Base-by-base conservation (phyloP, 1,140 invertebrate genomes). In the Samia ricini region DNA sequence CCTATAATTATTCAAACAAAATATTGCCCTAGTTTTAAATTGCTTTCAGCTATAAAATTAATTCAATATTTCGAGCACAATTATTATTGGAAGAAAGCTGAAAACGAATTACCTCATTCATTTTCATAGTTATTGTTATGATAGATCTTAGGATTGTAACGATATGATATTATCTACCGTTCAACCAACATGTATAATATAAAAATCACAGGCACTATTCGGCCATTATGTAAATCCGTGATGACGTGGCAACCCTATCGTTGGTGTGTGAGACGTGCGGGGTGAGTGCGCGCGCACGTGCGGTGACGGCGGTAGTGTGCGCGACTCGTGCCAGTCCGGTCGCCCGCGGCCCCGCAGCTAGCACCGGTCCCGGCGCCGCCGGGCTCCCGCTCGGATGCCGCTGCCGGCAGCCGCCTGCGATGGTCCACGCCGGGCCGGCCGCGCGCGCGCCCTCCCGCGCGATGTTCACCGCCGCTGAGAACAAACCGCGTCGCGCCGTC, bases 381-480 rank as follows among this genome's bases (percentile, higher is more conserved):
- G 81, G 71, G 82, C 79, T 74, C 68, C 77, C 76, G 79, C 77
- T 83, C 83, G 81, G 81, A 85, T 83, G 85, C 80, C 85, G 83
- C 79, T 83, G 80, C 85, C 85, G 87, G 88, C 79, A 82, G 79
- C 84, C 86, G 84, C 82, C 77, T 90, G 88, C 89, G 76, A 90
- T 90, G 88, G 84, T 89, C 83, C 86, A 89, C 81, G 82, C 86
- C 84, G 83, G 84, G 81, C 86, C 83, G 81, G 81, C 79, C 83
- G 82, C 81, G 80, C 86, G 85, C 82, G 85, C 82, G 80, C 80
- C 87, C 76, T 82, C 83, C 79, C 83, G 85, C 85, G 86, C 87
- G 79, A 91, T 90, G 89, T 88, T 90, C 79, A 68, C 79, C 77
- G 77, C 86, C 78, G 85, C 84, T 74, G 91, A 92, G 68, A 91